Evolutionary conservation across 1,140 invertebrate genomes (phyloP), one percentile per base, ranked within the genome.

Genomic region (Drosophila carrolli): DNA sequence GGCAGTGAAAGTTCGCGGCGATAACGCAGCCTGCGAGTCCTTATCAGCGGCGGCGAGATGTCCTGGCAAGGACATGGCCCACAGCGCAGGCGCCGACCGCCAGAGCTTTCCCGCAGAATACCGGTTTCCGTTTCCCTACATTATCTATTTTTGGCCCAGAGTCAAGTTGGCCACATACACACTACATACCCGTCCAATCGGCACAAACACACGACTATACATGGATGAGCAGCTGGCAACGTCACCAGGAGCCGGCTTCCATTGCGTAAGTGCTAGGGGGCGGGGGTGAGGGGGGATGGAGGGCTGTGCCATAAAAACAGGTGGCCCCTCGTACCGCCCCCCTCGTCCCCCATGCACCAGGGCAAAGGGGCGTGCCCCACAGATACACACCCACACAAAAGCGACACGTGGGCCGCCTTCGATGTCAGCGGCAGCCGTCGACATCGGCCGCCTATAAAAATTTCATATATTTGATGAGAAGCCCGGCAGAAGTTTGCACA

Each of bases 51-150:
- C 40, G 23, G 32, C 48, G 43, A 71, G 68, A 61, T 85, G 81
- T 85, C 81, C 73, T 81, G 54, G 16, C 81, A 84, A 84, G 81
- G 81, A 84, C 81, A 83, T 53, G 46, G 8, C 13, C 3, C 9
- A 47, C 7, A 37, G 66, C 81, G 81, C 81, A 80, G 68, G 72
- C 76, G 72, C 59, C 38, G 19, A 5, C 16, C 7, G 13, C 23
- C 56, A 44, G 29, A 68, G 53, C 60, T 81, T 35, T 40, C 7
- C 65, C 13, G 10, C 46, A 14, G 29, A 56, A 68, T 16, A 51
- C 40, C 51, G 38, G 27, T 60, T 51, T 71, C 8, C 11, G 7
- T n/a, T 35, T 37, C 41, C 40, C 71, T 14, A 50, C 41, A 41
- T 55, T 47, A 13, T 16, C 47, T 56, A 57, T 59, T 73, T 73